Conservation (phyloP, 1,140 invertebrate species). For the Pomacea maculata region DNA sequence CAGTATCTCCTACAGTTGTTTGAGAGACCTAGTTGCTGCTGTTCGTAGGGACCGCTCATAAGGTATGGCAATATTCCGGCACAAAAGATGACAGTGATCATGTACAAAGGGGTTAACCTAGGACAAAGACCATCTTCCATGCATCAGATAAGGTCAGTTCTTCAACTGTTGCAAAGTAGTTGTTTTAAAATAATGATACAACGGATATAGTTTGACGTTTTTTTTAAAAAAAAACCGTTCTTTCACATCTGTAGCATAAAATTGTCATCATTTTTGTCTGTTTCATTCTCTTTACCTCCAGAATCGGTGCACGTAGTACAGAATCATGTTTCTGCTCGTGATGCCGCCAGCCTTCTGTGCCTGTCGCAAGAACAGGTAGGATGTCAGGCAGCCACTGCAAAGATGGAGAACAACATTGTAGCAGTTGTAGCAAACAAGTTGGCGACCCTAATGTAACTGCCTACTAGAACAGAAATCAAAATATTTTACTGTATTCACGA, state of each 20-base stretch:
- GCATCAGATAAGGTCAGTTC: not conserved
- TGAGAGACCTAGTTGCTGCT: not conserved
- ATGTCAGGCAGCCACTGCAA: slow-evolving; percentile 9
- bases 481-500: too few relatives aligned
- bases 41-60: slow-evolving; percentile 75
- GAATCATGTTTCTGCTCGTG: not conserved
- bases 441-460: too few relatives aligned
- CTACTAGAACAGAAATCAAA: too few relatives aligned
- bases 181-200: not conserved
- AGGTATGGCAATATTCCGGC: slow-evolving; percentile 75
- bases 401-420: not conserved
- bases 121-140: not conserved
- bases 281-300: not conserved
- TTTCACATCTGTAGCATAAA: too few relatives aligned
- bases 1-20: slow-evolving; percentile 69
- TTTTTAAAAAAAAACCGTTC: too few relatives aligned
- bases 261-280: too few relatives aligned
- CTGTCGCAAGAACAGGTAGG: not conserved
- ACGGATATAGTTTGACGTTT: too few relatives aligned
- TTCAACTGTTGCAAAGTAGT: not conserved
- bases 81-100: slow-evolving; percentile 81
- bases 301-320: slow-evolving; percentile 6
- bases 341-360: not conserved
- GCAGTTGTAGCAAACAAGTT: too few relatives aligned
- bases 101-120: slow-evolving; percentile 79